Evolutionary conservation across 2,797 vertebrate species (phyloP).

Genomic region (Ceryle rudis): DNA sequence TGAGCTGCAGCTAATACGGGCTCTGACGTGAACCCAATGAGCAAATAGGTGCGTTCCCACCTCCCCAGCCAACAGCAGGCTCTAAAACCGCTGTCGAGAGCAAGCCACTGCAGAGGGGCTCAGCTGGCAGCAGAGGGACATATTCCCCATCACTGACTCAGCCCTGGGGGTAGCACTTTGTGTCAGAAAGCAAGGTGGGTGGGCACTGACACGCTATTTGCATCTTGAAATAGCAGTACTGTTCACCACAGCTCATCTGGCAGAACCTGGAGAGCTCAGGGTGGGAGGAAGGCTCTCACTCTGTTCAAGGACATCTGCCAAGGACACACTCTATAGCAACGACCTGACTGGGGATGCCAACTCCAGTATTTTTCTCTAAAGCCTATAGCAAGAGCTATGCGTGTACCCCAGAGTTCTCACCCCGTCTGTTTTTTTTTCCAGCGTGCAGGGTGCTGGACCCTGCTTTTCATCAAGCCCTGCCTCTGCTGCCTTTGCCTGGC

Average conservation of each 20-base stretch:
- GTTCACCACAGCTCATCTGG: background rate
- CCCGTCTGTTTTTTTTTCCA: background rate
- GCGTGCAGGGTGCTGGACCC: background rate
- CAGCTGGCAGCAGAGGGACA: background rate
- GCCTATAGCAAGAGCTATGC: background rate
- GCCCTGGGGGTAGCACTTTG: background rate
- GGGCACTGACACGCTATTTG: background rate
- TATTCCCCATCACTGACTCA: background rate
- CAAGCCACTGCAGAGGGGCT: background rate
- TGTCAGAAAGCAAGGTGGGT: background rate
- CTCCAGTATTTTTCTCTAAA: background rate
- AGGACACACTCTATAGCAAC: background rate
- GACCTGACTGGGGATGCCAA: background rate
- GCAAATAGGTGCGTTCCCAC: background rate
- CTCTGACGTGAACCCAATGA: background rate
- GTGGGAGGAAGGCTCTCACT: background rate
- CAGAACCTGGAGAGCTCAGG: background rate
- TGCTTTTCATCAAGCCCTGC: background rate
- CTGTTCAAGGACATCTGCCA: background rate
- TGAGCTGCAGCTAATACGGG: background rate
- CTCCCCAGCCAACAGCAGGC: background rate
- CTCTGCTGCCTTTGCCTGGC: background rate
- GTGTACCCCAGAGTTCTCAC: background rate
- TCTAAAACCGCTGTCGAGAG: background rate
- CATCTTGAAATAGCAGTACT: background rate